These are phyloP conservation scores for Ylistrum balloti DNA, from an alignment of 1,140 invertebrate genomes.

Conservation along the genomic window DNA sequence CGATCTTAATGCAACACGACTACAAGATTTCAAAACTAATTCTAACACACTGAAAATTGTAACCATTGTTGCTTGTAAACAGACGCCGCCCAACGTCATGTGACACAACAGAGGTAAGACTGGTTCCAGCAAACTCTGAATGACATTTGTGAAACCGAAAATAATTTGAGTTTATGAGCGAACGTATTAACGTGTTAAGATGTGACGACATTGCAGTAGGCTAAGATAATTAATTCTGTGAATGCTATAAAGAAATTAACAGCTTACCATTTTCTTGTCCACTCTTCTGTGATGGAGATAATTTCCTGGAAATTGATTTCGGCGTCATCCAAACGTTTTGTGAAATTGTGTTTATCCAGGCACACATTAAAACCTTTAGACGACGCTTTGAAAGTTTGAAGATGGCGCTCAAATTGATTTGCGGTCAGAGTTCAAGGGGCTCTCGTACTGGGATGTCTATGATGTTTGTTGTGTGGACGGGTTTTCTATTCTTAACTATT, in stretches of 20 bases:
- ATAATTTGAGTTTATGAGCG: not conserved
- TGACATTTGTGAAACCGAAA: no score
- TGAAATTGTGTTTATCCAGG: not conserved
- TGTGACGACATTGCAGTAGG: no score
- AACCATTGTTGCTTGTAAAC: no score
- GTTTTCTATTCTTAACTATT: not conserved
- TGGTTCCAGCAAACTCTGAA: no score
- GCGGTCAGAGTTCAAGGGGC: not conserved
- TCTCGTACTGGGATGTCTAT: constrained; percentile 34
- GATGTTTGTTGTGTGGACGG: not conserved
- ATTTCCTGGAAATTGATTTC: not conserved
- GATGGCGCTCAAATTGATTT: constrained; percentile 54
- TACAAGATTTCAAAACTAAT: no score
- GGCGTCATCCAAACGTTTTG: not conserved
- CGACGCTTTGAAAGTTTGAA: not conserved
- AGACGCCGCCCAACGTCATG: no score
- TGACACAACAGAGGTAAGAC: no score
- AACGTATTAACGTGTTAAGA: not conserved
- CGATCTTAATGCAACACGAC: no score
- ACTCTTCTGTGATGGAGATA: constrained; percentile 6
- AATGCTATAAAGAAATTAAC: not conserved
- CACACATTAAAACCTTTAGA: not conserved
- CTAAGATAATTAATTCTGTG: not conserved
- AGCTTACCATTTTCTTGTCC: not conserved
- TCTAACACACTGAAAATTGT: no score